A percentile compares a stretch with the other conserved stretches of the same genome.
These are phyloP conservation scores for Lordiphosa stackelbergi DNA, from an alignment of 1,140 invertebrate species.

Conservation along the genomic window DNA sequence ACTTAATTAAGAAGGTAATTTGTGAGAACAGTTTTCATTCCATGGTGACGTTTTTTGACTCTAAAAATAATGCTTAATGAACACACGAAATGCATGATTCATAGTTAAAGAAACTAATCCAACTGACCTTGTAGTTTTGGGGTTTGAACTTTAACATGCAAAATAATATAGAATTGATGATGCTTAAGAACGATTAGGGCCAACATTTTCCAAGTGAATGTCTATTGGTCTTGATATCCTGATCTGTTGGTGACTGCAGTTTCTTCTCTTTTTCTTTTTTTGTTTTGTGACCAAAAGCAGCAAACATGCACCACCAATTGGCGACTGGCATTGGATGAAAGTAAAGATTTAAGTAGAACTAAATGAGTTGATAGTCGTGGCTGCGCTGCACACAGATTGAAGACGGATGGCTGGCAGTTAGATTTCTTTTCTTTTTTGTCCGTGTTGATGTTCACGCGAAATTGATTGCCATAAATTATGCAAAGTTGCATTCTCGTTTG, in stretches of 20 bases:
- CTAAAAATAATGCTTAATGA: too few relatives aligned
- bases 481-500: constrained; percentile 47
- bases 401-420: constrained; percentile 28
- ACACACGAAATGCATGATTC: too few relatives aligned
- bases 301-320: constrained; percentile 21
- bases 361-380: constrained; percentile 43
- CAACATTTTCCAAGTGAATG: constrained; percentile 34
- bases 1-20: too few relatives aligned
- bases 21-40: too few relatives aligned
- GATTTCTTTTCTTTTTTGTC: constrained; percentile 26
- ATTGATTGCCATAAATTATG: constrained; percentile 61
- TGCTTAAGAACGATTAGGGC: constrained; percentile 24
- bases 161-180: constrained; percentile 27
- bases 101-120: too few relatives aligned
- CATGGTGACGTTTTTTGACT: too few relatives aligned
- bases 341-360: constrained; percentile 53
- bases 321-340: constrained; percentile 42
- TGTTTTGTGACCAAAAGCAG: constrained; percentile 38
- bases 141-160: constrained; percentile 34
- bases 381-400: background rate
- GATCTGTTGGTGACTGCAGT: constrained; percentile 19
- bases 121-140: background rate
- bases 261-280: constrained; percentile 16
- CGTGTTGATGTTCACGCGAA: constrained; percentile 51
- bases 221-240: constrained; percentile 11